These are phyloP conservation scores for Microcebus lehilahytsara DNA, from an alignment of 2,113 vertebrate species.

Conservation along the genomic window DNA sequence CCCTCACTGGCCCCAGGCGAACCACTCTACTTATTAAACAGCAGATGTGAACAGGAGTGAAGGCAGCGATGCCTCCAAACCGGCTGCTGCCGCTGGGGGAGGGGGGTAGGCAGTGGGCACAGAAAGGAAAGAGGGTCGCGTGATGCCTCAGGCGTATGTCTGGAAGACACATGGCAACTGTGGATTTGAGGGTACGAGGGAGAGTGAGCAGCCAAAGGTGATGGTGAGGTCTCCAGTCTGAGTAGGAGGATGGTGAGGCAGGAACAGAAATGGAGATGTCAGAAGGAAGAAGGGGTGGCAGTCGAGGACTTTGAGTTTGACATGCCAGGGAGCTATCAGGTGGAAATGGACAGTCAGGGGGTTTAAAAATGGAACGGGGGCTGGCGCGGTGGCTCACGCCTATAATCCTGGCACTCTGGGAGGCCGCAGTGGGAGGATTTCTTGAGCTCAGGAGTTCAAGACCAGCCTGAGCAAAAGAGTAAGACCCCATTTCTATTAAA, in stretches of 20 bases:
- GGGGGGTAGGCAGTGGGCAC: neutral
- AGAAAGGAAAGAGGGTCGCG: neutral
- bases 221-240: neutral
- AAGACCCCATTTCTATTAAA: no score
- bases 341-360: no score
- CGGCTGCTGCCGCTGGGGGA: neutral
- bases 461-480: neutral
- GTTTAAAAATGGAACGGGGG: neutral
- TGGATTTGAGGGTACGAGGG: neutral
- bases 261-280: neutral
- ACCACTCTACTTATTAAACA: neutral
- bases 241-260: neutral
- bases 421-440: no score
- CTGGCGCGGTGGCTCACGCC: neutral
- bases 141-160: neutral
- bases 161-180: neutral
- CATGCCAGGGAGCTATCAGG: neutral
- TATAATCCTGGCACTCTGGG: no score
- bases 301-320: neutral
- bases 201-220: neutral
- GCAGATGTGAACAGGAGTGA: rapidly evolving
- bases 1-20: neutral
- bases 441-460: neutral
- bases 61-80: neutral
- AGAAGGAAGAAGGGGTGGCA: no score